These are phyloP conservation scores for Yponomeuta plumbellus DNA, from an alignment of 2,888 invertebrate genomes.

Conservation along the genomic window DNA sequence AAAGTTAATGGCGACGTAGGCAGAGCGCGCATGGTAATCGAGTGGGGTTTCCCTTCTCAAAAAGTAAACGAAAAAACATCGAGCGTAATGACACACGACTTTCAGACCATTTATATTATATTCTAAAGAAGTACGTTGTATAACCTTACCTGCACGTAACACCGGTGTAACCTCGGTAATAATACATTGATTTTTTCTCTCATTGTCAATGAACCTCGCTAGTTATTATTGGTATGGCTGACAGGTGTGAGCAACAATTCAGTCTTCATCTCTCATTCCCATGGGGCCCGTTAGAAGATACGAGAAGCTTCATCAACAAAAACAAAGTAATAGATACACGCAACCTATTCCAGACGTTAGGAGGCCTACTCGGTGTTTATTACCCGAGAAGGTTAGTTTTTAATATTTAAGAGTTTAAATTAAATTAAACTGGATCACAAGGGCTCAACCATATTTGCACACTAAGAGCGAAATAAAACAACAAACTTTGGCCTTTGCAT, in stretches of 20 bases:
- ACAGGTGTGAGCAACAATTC: conserved; percentile 2
- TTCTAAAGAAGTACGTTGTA: neutral
- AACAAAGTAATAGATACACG: neutral
- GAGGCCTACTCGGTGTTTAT: neutral
- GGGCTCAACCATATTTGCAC: too few relatives aligned
- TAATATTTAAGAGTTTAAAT: neutral
- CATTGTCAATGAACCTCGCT: neutral
- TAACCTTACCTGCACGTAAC: neutral
- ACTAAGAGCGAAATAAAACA: too few relatives aligned
- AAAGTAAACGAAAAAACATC: neutral
- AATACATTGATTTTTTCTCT: neutral
- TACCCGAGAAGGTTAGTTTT: neutral
- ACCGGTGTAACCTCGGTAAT: neutral
- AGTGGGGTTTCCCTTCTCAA: neutral
- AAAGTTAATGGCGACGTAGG: neutral
- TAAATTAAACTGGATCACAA: neutral
- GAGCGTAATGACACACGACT: neutral
- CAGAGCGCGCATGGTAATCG: neutral
- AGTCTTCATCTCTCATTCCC: conserved; percentile 1
- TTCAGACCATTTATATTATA: neutral
- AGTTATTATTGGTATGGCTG: neutral
- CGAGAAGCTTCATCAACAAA: neutral
- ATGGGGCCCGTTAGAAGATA: neutral
- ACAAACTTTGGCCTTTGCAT: too few relatives aligned
- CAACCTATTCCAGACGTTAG: neutral